Evolutionary conservation across 2,113 vertebrate genomes (phyloP).

Genomic region (Phalacrocorax carbo): DNA sequence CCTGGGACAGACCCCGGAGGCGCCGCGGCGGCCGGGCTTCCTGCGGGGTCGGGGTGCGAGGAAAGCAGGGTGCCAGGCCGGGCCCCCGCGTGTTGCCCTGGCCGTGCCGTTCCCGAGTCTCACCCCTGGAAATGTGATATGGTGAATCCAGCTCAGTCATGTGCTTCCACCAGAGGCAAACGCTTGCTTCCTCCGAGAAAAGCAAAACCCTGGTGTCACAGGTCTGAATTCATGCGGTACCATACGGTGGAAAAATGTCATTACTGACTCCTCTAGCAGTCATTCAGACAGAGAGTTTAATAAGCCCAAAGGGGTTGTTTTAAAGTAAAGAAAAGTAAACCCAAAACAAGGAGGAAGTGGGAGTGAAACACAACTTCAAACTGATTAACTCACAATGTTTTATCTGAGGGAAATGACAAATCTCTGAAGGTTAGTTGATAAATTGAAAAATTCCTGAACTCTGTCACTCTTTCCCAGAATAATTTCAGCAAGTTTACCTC

Average conservation of each 20-base stretch:
- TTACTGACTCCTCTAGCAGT: fast-evolving
- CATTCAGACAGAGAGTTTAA: neutral
- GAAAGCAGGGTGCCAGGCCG: no score
- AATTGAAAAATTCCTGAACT: neutral
- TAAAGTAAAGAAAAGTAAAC: neutral
- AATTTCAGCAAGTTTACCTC: neutral
- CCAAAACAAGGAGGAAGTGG: fast-evolving
- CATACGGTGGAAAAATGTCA: fast-evolving
- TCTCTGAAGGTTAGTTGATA: neutral
- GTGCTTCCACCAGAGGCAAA: fast-evolving
- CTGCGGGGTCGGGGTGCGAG: neutral
- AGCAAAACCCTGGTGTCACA: neutral
- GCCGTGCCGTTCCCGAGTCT: fast-evolving
- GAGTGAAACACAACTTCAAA: fast-evolving
- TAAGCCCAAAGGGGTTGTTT: neutral
- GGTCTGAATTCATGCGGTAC: neutral
- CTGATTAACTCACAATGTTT: neutral
- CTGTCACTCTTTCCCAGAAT: neutral
- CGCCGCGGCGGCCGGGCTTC: no score
- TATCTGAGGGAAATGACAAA: neutral
- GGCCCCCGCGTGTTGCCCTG: fast-evolving
- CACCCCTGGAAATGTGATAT: fast-evolving
- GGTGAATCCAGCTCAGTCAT: fast-evolving
- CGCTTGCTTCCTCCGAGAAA: neutral
- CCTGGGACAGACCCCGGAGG: fast-evolving